A percentile compares a stretch with the other conserved stretches of the same genome.
Evolutionary conservation across 2,888 invertebrate species (phyloP).

Genomic region (Diploptera punctata): DNA sequence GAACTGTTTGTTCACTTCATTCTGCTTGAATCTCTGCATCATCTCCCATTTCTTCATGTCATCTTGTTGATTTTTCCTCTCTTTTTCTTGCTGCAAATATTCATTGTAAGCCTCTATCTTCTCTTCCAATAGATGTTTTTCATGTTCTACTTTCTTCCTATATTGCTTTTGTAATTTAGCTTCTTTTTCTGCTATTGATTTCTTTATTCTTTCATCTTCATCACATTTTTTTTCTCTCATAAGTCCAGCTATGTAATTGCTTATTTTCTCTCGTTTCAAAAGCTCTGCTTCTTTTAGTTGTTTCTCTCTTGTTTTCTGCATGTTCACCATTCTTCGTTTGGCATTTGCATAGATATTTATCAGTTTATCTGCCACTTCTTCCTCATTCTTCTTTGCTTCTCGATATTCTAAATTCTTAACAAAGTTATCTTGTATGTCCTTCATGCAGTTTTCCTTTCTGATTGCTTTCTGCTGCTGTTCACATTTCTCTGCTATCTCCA

Average conservation of each 20-base stretch:
- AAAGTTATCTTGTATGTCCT: not conserved
- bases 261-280: not conserved
- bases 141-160: not conserved
- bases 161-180: too few relatives aligned
- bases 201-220: not conserved
- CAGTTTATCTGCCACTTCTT: not conserved
- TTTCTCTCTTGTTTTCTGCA: not conserved
- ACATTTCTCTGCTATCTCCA: conserved; percentile 1
- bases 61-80: not conserved
- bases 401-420: not conserved
- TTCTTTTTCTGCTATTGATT: not conserved
- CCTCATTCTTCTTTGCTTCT: not conserved
- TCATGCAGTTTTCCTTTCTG: not conserved
- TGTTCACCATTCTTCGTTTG: not conserved
- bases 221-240: not conserved
- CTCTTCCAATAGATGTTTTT: not conserved
- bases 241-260: not conserved
- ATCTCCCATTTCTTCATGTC: conserved; percentile 5
- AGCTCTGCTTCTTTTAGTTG: not conserved
- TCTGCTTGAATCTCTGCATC: conserved; percentile 8
- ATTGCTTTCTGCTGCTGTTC: not conserved
- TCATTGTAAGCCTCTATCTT: not conserved
- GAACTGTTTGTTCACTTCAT: not conserved
- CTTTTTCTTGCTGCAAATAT: not conserved
- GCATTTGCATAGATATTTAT: not conserved